Conservation (phyloP, 1,140 invertebrate genomes). For the Ectropis grisescens region DNA sequence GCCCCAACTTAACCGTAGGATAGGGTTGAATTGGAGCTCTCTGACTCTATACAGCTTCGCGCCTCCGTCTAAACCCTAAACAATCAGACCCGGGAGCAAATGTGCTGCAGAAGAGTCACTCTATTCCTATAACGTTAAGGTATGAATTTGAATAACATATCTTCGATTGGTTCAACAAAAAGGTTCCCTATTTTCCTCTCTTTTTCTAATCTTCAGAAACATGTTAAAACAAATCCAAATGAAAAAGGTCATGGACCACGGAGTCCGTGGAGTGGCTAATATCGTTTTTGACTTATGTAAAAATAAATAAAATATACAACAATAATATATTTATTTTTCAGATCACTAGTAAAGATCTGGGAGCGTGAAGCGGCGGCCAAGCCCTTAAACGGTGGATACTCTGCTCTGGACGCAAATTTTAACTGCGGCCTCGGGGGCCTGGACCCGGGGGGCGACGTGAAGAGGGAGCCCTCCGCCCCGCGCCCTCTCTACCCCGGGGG, state of each 20-base stretch:
- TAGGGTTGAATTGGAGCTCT: constrained; percentile 90
- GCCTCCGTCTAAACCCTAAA: constrained; percentile 69
- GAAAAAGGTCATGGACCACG: too few species aligned
- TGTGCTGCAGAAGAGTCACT: constrained; percentile 92
- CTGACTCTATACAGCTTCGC: constrained; percentile 81
- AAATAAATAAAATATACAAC: too few species aligned
- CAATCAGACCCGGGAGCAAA: constrained; percentile 63
- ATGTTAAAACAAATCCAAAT: too few species aligned
- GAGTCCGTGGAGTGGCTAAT: too few species aligned
- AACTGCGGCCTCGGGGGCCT: constrained; percentile 61
- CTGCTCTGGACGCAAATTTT: constrained; percentile 61
- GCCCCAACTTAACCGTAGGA: constrained; percentile 94
- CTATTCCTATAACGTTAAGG: constrained; percentile 89
- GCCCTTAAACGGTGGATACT: constrained; percentile 64
- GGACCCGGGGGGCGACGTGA: constrained; percentile 59
- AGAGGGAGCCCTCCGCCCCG: constrained; percentile 34
- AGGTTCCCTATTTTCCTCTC: too few species aligned
- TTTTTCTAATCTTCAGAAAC: too few species aligned
- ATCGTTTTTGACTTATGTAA: too few species aligned
- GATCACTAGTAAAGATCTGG: constrained; percentile 78
- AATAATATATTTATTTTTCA: constrained; percentile 16
- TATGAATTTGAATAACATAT: constrained; percentile 5
- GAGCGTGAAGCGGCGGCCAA: constrained; percentile 61
- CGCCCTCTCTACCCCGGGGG: constrained; percentile 43
- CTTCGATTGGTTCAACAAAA: constrained; percentile 87